Evolutionary conservation across 2,113 vertebrate species (phyloP).

Genomic region (Pseudolaguvia tuberculata): DNA sequence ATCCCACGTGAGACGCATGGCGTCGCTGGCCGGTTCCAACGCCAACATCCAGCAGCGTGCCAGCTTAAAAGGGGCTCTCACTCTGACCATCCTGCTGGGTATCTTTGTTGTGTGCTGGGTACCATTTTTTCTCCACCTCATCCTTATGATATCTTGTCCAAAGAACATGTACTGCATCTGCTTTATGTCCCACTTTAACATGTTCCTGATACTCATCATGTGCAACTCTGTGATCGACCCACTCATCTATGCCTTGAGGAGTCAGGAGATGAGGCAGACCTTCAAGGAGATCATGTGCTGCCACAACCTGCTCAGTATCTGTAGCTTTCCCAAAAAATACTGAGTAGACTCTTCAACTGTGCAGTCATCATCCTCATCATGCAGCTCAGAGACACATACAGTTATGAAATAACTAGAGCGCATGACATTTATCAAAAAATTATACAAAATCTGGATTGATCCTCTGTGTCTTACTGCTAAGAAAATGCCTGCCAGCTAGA

Average conservation of each 20-base stretch:
- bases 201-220: conserved; percentile 97
- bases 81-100: conserved; percentile 86
- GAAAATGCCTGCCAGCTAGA: background rate
- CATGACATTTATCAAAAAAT: background rate
- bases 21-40: conserved; percentile 75
- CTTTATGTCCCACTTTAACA: conserved; percentile 97
- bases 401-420: background rate
- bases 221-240: conserved; percentile 93
- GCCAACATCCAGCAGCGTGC: conserved; percentile 74
- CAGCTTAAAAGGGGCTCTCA: conserved; percentile 88
- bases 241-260: conserved; percentile 91
- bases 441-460: background rate
- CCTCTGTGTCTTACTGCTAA: background rate
- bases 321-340: conserved; percentile 69
- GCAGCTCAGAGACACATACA: background rate
- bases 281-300: conserved; percentile 91
- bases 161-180: conserved; percentile 90
- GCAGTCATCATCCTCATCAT: background rate
- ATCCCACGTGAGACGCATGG: conserved; percentile 84
- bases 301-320: conserved; percentile 72
- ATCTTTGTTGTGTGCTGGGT: conserved; percentile 94
- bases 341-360: conserved; percentile 45
- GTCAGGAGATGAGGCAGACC: conserved; percentile 92
- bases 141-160: conserved; percentile 91
- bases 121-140: conserved; percentile 93